Conservation (phyloP, 2,888 invertebrate species). For the Yponomeuta sedellus region DNA sequence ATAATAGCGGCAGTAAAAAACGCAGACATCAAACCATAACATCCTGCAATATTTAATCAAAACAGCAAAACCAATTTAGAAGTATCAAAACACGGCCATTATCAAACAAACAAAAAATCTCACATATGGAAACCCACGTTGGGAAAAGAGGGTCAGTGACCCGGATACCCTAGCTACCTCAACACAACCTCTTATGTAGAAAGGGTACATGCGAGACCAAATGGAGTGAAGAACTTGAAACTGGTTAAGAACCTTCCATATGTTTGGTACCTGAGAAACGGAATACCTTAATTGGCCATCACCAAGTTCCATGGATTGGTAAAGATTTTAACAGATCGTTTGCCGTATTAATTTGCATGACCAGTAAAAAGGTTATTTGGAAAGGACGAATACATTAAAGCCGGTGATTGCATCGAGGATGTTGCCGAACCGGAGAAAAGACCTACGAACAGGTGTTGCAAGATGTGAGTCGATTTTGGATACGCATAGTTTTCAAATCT, state of each 20-base stretch:
- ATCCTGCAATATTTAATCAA: constrained; percentile 1
- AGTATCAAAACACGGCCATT: not conserved
- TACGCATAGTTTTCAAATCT: too few species aligned
- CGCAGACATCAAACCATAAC: not conserved
- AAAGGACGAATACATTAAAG: not conserved
- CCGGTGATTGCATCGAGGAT: not conserved
- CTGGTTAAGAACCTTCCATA: not conserved
- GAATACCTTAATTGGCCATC: not conserved
- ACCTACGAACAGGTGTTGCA: too few species aligned
- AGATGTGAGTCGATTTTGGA: too few species aligned
- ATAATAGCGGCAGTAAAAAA: not conserved
- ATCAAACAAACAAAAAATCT: not conserved
- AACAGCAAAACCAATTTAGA: not conserved
- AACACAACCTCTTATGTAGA: not conserved
- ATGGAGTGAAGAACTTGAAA: not conserved
- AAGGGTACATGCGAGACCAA: not conserved
- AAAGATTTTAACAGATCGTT: not conserved
- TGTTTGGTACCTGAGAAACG: not conserved
- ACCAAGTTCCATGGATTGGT: not conserved
- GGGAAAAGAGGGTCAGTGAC: not conserved
- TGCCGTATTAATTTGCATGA: not conserved
- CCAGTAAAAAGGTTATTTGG: not conserved
- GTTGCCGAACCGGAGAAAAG: not conserved
- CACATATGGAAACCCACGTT: not conserved
- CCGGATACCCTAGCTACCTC: constrained; percentile 1